These are phyloP conservation scores for Araneus ventricosus DNA, from an alignment of 1,140 invertebrate species.

Conservation along the genomic window DNA sequence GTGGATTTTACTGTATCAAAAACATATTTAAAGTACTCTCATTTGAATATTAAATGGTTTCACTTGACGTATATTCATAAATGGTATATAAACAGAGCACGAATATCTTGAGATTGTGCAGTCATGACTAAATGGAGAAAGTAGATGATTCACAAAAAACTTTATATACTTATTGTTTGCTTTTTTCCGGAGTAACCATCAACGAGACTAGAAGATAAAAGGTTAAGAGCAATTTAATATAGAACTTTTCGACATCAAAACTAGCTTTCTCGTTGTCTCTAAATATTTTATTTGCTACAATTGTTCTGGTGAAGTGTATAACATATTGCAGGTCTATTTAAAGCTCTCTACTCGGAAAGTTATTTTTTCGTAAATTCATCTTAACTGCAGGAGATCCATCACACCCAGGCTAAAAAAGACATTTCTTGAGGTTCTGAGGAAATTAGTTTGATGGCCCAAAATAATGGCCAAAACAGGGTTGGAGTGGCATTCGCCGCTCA, in stretches of 20 bases:
- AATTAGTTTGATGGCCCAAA: slow-evolving; percentile 7
- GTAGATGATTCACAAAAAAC: no score
- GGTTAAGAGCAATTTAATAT: background rate
- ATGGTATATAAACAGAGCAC: no score
- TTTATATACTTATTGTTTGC: no score
- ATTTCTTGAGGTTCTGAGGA: background rate
- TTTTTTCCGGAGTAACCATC: background rate
- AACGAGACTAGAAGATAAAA: background rate
- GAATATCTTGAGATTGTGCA: no score
- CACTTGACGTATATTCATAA: no score
- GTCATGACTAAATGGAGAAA: no score
- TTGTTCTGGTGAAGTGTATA: background rate
- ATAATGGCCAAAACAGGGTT: background rate
- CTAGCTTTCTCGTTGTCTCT: background rate
- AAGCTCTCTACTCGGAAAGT: background rate
- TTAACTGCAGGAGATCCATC: background rate
- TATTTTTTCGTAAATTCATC: background rate
- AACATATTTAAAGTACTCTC: no score
- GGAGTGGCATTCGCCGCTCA: background rate
- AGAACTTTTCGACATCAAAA: background rate
- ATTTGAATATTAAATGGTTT: no score
- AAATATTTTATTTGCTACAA: background rate
- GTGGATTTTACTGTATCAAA: no score
- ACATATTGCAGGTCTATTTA: background rate
- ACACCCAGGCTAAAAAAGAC: background rate